Evolutionary conservation across 2,888 invertebrate species (phyloP), one percentile per base, ranked within the genome.

Genomic region (Pollenia griseotomentosa): DNA sequence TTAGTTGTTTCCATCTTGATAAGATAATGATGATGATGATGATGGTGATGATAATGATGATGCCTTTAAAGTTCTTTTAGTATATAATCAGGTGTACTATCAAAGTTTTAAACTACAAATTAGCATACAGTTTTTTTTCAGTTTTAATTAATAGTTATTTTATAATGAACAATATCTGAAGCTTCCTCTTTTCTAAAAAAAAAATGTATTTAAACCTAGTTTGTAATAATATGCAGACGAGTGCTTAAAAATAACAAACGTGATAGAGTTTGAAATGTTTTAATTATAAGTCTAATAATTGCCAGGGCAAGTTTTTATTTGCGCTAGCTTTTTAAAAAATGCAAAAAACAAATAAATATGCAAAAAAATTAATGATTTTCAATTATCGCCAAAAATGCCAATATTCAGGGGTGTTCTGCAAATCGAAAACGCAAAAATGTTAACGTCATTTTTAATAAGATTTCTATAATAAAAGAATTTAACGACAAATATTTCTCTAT

Each of bases 141-240:
- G 19, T 16, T 75, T 78, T 84, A 84, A 79, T 84, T 84, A 79
- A 74, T 79, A 74, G 79, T 66, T 81, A 73, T 73, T 79, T 78
- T 75, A 68, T 53, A 81, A 75, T 70, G 51, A 40, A 53, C 8
- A 61, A 33, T 23, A 46, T 53, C 44, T 19, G 46, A 63, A 63
- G 83, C 83, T 83, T 83, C 83, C 83, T 70, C 70, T 83, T 70
- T 68, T 53, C 16, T 51, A 51, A 53, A 80, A 33, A n/a, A 19
- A 33, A 33, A 61, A 61, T 46, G 8, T 65, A 51, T 48, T 68
- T 46, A 23, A 65, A 2, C 4, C 53, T 19, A 66, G 55, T n/a
- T 23, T 55, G 2, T 14, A 55, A 57, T 19, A 1, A 66, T 51
- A 71, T 12, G 2, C 10, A 23, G 42, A n/a, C n/a, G 11, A 23